Base-by-base conservation (phyloP, 1,140 invertebrate genomes). In the Andrena cerasifolii region DNA sequence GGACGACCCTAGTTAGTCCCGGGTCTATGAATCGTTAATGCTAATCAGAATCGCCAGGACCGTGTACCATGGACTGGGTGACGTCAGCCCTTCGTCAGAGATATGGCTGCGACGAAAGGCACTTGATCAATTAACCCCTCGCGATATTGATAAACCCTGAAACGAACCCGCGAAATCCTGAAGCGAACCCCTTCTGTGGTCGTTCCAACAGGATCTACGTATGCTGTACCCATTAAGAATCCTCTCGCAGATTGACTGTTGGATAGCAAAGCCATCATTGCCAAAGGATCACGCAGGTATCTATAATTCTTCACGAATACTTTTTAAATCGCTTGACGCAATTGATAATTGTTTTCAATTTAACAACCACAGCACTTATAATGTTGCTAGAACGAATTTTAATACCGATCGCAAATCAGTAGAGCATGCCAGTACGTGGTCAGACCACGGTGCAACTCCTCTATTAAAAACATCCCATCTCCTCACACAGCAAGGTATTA, bases 11-110 rank as follows among this genome's bases (percentile, higher is more conserved):
- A 86, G 87, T 89, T 89, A 88, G 83, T 87, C 79, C 80, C 78
- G 78, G 85, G 79, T 89, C 87, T 88, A 90, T 91, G 90, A 91
- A 91, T 91, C 88, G 86, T 90, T 90, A 91, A 91, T 91, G 89
- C 89, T 90, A 91, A 91, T 91, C 89, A 89, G 87, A 79, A 87
- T 88, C 83, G 88, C 88, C 87, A 86, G 86, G 79, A 18, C 70
- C 67, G 67, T 76, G 79, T 86, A 78, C 81, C 73, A 61, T 71
- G 83, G 80, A 83, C 68, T 80, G 85, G 78, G 82, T 87, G 87
- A 89, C 85, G 89, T 89, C 88, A 87, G 87, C 83, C 87, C 88
- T 87, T 88, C 87, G 85, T 90, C 88, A 90, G 76, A 70, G 78
- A 72, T 83, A 86, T 72, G 82, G 80, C 77, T 43, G 51, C 82